Evolutionary conservation across 2,888 invertebrate species (phyloP).

Genomic region (Serrognathus titanus): DNA sequence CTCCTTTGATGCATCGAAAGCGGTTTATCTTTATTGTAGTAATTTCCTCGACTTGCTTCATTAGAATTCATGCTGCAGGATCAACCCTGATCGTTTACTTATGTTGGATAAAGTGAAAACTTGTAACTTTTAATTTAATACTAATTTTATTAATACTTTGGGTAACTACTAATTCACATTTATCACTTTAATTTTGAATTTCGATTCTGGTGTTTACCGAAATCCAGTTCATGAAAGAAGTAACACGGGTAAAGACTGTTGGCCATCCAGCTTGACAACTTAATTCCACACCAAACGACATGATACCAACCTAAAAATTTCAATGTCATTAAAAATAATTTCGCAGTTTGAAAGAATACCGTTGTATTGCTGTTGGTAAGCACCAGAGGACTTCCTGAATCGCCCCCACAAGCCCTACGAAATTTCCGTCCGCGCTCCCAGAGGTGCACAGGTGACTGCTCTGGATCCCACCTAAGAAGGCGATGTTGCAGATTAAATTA

Average conservation of each 20-base stretch:
- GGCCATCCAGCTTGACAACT: slow-evolving; percentile 37
- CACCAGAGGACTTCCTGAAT: slow-evolving; percentile 14
- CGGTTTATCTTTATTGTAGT: too few relatives aligned
- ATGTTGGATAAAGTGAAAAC: too few relatives aligned
- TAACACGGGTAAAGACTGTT: slow-evolving; percentile 34
- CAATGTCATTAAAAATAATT: background rate
- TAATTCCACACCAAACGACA: slow-evolving; percentile 16
- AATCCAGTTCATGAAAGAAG: slow-evolving; percentile 37
- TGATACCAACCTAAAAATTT: slow-evolving; percentile 9
- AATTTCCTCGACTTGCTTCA: too few relatives aligned
- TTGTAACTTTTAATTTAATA: too few relatives aligned
- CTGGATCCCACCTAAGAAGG: slow-evolving; percentile 5
- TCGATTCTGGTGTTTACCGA: slow-evolving; percentile 18
- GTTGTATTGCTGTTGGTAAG: background rate
- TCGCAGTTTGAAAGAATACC: background rate
- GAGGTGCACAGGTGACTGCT: slow-evolving; percentile 9
- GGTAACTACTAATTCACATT: too few relatives aligned
- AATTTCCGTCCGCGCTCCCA: background rate
- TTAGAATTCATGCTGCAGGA: too few relatives aligned
- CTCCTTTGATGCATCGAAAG: too few relatives aligned
- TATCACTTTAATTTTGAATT: background rate
- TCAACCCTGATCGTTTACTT: too few relatives aligned
- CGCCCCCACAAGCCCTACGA: slow-evolving; percentile 13
- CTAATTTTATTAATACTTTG: too few relatives aligned
- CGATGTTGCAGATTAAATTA: slow-evolving; percentile 13